Conservation (phyloP, 2,797 vertebrate genomes). For the Leptodactylus fallax region DNA sequence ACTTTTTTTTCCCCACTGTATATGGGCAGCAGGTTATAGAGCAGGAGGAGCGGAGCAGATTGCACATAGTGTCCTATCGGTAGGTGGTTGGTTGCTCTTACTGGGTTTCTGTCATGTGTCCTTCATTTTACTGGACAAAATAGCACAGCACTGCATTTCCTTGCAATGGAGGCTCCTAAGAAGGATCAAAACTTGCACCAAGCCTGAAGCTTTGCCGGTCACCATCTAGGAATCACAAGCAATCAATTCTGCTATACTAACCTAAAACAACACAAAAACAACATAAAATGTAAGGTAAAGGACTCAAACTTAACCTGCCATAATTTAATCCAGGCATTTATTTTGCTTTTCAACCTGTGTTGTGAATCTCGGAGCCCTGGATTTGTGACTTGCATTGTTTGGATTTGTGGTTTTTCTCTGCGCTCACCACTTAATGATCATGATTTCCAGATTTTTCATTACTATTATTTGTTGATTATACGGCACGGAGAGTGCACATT, state of each 20-base stretch:
- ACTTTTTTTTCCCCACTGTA: too few species aligned
- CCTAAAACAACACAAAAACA: not conserved
- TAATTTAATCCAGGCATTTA: not conserved
- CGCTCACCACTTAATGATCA: slow-evolving; percentile 52
- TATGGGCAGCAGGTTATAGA: too few species aligned
- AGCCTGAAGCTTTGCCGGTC: too few species aligned
- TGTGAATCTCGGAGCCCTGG: not conserved
- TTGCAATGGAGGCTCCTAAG: too few species aligned
- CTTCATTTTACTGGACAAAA: too few species aligned
- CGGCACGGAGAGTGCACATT: slow-evolving; percentile 30
- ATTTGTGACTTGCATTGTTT: slow-evolving; percentile 22
- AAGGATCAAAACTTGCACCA: too few species aligned
- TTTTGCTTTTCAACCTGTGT: not conserved
- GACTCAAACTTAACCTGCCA: not conserved
- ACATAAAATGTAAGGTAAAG: not conserved
- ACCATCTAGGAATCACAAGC: not conserved
- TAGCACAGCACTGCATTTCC: too few species aligned
- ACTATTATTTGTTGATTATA: slow-evolving; percentile 57
- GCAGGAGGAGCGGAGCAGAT: too few species aligned
- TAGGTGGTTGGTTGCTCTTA: too few species aligned
- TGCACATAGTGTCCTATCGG: too few species aligned
- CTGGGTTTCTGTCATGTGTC: too few species aligned
- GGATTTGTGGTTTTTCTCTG: not conserved
- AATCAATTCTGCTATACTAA: not conserved
- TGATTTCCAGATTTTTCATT: slow-evolving; percentile 44